Conservation (phyloP, 2,113 vertebrate genomes). For the Odontesthes bonariensis region DNA sequence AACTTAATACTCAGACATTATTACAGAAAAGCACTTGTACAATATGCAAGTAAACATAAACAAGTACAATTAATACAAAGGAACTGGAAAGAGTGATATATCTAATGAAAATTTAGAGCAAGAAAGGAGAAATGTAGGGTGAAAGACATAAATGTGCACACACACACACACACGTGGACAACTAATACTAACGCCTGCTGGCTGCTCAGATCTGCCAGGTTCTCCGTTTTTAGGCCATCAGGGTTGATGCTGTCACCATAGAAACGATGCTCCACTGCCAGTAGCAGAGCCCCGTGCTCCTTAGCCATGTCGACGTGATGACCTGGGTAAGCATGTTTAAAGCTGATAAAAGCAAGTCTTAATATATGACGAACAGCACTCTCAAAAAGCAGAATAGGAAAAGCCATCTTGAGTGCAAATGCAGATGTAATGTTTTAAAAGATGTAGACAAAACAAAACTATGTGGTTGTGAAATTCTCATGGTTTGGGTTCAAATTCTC, state of each 20-base stretch:
- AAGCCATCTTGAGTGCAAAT: too few relatives aligned
- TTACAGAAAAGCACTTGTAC: too few relatives aligned
- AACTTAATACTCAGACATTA: too few relatives aligned
- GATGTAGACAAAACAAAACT: too few relatives aligned
- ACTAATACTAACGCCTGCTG: slow-evolving; percentile 86
- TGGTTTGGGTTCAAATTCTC: too few relatives aligned
- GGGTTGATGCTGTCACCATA: slow-evolving; percentile 87
- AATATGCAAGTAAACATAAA: too few relatives aligned
- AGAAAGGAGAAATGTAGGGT: background rate
- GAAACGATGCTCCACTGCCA: slow-evolving; percentile 89
- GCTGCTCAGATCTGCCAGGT: slow-evolving; percentile 84
- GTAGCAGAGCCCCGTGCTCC: slow-evolving; percentile 81
- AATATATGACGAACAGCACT: too few relatives aligned
- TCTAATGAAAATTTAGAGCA: background rate
- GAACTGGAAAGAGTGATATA: slow-evolving; percentile 1
- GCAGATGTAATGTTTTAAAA: too few relatives aligned
- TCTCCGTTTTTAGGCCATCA: slow-evolving; percentile 76
- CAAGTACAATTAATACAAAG: background rate
- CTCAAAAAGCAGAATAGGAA: too few relatives aligned
- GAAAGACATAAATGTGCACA: background rate
- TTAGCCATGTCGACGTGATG: slow-evolving; percentile 86
- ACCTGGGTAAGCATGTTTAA: slow-evolving; percentile 70
- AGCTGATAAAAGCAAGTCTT: background rate
- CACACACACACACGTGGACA: background rate
- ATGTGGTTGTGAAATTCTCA: too few relatives aligned